These are phyloP conservation scores for Turnix velox DNA, from an alignment of 2,113 vertebrate species.

Conservation along the genomic window DNA sequence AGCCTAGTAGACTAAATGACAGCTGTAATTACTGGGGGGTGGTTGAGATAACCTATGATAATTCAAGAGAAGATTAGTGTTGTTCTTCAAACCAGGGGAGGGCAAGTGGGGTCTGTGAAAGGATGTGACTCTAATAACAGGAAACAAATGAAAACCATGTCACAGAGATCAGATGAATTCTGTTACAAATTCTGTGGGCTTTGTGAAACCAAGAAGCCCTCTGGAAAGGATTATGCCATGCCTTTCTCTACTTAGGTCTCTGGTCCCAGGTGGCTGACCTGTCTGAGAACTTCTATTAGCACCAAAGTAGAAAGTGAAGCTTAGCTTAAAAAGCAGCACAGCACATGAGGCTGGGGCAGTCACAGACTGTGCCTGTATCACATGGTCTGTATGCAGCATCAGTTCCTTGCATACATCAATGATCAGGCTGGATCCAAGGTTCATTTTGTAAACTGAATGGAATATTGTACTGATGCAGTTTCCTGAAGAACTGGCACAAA, in stretches of 20 bases:
- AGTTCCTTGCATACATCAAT: background rate
- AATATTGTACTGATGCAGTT: background rate
- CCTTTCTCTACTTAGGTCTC: background rate
- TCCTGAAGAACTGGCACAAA: background rate
- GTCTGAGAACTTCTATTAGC: background rate
- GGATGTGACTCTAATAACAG: background rate
- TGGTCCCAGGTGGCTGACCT: background rate
- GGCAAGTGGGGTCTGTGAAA: background rate
- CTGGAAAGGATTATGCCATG: background rate
- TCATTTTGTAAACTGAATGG: background rate
- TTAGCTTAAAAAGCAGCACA: background rate
- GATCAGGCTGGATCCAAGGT: background rate
- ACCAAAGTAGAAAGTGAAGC: background rate
- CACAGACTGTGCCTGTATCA: background rate
- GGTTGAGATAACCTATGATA: background rate
- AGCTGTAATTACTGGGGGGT: background rate
- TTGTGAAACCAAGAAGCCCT: background rate
- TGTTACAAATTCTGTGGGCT: background rate
- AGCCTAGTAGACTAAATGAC: background rate
- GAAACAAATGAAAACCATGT: conserved; percentile 11
- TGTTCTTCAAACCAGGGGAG: background rate
- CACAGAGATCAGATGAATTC: background rate
- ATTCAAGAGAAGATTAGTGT: background rate
- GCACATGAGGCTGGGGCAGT: background rate
- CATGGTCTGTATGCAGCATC: background rate